Evolutionary conservation across 2,113 vertebrate species (phyloP).

Genomic region (Cyprinodon tularosa): DNA sequence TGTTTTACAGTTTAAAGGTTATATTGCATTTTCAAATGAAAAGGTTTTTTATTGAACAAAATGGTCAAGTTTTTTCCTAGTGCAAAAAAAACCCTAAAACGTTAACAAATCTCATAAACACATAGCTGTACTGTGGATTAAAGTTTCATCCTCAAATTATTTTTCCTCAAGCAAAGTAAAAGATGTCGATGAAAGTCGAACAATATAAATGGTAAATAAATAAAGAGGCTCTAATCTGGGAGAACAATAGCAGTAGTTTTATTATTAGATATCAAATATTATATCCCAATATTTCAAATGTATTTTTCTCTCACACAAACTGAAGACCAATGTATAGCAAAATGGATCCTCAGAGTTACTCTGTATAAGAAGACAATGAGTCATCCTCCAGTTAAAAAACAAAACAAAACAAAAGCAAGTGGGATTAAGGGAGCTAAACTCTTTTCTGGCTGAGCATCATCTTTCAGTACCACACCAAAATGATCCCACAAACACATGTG

Average conservation of each 20-base stretch:
- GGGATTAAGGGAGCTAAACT: constrained; percentile 39
- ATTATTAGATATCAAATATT: constrained; percentile 13
- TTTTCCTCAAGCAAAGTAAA: not conserved
- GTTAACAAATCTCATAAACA: not conserved
- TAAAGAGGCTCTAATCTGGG: too few species aligned
- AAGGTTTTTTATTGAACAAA: not conserved
- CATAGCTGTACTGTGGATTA: not conserved
- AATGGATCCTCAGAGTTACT: constrained; percentile 29
- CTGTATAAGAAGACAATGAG: constrained; percentile 26
- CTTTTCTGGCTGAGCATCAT: constrained; percentile 1
- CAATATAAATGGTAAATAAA: not conserved
- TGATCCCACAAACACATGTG: not conserved
- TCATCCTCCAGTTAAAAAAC: constrained; percentile 36
- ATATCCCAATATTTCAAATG: constrained; percentile 12
- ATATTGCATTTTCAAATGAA: not conserved
- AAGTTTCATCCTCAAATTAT: not conserved
- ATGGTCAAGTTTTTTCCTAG: not conserved
- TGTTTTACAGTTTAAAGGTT: not conserved
- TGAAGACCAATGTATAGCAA: not conserved
- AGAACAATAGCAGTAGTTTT: constrained; percentile 7
- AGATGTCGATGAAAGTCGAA: not conserved
- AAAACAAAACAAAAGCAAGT: constrained; percentile 8
- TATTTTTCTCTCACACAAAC: constrained; percentile 1
- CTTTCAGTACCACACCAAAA: constrained; percentile 35
- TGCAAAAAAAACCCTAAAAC: not conserved